Base-by-base conservation (phyloP, 2,113 vertebrate species). In the Notiomystis cincta region DNA sequence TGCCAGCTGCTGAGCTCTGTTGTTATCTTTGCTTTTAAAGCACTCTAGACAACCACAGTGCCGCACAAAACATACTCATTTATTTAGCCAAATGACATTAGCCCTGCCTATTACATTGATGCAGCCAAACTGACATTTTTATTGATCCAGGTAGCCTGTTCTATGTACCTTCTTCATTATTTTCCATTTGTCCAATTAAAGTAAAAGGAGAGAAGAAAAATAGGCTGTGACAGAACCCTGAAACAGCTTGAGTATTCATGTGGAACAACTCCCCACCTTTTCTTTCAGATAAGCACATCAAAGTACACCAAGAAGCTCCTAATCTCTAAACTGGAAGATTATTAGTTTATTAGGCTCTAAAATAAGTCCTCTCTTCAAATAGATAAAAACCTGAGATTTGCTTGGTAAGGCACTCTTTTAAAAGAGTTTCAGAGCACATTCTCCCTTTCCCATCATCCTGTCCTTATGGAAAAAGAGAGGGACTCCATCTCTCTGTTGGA, bases 101-200 rank as follows among this genome's bases (percentile, higher is more conserved):
- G 38, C 56, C 66, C 76, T 95, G 47, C 72, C 76, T 89, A 25
- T 87, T 89, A 62, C 53, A 89, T 2, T 58, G 90, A 77, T 57
- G 50, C 37, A 15, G 33, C 73, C 69, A 93, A 92, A 90, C 82
- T 82, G 82, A 76, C 66, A 69, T 88, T 92, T 90, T 90, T 90
- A 93, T 86, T 80, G 83, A 97, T 83, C 66, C 64, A 86, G 28
- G 37, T 78, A 82, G 76, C 80, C 58, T 90, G 67, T 70, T 89
- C 42, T 71, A 3, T 64, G 44, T 89, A 75, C 60, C 72, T 47
- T 90, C 83, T 90, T 89, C 82, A 93, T 93, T 95, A 87, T 93
- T 95, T 95, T 91, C 61, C 48, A 93, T 79, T 95, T 94, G 53
- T 82, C 69, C 65, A 82, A 89, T 95, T 96, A 94, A 82, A 3